Evolutionary conservation across 2,888 invertebrate species (phyloP).

Genomic region (Ischnus inquisitorius): DNA sequence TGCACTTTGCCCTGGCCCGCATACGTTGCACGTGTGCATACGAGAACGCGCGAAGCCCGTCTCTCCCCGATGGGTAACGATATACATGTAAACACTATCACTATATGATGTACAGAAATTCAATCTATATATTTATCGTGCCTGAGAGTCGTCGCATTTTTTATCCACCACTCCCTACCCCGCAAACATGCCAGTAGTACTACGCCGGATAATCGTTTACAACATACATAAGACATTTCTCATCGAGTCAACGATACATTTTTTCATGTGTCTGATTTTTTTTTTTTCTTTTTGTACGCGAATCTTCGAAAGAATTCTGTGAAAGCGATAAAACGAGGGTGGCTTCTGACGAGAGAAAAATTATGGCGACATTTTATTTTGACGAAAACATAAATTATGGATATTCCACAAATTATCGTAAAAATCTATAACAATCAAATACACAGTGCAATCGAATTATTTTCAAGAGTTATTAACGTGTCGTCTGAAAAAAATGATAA

Average conservation of each 20-base stretch:
- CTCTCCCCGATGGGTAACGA: conserved; percentile 9
- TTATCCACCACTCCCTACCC: not conserved
- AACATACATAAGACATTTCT: not conserved
- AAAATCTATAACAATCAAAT: too few relatives aligned
- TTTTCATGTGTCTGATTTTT: not conserved
- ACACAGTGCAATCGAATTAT: too few relatives aligned
- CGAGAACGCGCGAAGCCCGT: conserved; percentile 25
- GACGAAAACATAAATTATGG: not conserved
- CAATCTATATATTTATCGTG: conserved; percentile 14
- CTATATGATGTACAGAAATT: conserved; percentile 13
- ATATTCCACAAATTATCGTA: too few relatives aligned
- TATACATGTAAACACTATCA: conserved; percentile 23
- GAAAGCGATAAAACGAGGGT: not conserved
- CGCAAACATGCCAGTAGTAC: conserved; percentile 8
- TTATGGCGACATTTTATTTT: not conserved
- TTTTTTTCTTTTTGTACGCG: not conserved
- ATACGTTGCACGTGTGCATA: conserved; percentile 75
- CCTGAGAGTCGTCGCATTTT: conserved; percentile 31
- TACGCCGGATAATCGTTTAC: conserved; percentile 9
- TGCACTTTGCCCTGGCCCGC: conserved; percentile 81
- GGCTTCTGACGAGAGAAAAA: not conserved
- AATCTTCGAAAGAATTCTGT: too few relatives aligned
- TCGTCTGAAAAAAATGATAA: too few relatives aligned
- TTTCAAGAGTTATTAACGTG: too few relatives aligned
- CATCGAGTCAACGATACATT: not conserved